A percentile compares a stretch with the other conserved stretches of the same genome.
Evolutionary conservation across 2,797 vertebrate species (phyloP).

Genomic region (Gambelia wislizenii): DNA sequence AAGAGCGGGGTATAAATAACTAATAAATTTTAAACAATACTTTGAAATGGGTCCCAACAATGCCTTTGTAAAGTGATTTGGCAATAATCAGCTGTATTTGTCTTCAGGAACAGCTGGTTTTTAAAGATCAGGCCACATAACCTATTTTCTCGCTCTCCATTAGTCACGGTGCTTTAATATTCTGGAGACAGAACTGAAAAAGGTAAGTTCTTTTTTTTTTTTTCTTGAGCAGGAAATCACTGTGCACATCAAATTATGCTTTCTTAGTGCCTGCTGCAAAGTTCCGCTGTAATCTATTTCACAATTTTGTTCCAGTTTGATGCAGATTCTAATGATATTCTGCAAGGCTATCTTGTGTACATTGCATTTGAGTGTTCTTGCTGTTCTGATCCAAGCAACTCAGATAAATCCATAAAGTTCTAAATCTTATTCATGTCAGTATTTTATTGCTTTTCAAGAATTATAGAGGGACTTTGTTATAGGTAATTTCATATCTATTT

Average conservation of each 20-base stretch:
- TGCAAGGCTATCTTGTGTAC: constrained; percentile 30
- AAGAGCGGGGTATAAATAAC: too few relatives aligned
- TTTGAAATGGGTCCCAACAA: not conserved
- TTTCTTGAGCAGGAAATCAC: constrained; percentile 41
- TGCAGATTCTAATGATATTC: constrained; percentile 40
- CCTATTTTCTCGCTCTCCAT: constrained; percentile 11
- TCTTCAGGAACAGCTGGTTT: constrained; percentile 4
- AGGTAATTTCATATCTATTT: constrained; percentile 41
- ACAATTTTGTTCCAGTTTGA: constrained; percentile 32
- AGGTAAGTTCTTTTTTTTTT: not conserved
- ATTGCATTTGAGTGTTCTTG: constrained; percentile 43
- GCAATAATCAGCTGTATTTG: constrained; percentile 18
- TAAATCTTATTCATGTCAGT: constrained; percentile 49
- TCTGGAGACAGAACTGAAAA: constrained; percentile 38
- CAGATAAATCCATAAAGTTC: constrained; percentile 32
- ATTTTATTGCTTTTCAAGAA: constrained; percentile 39
- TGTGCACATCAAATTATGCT: constrained; percentile 14
- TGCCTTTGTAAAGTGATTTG: not conserved
- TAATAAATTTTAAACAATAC: too few relatives aligned
- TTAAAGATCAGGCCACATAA: not conserved
- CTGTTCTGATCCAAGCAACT: constrained; percentile 22
- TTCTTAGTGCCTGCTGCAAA: constrained; percentile 26
- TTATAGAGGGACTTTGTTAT: not conserved
- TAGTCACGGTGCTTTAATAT: constrained; percentile 20
- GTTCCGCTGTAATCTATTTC: constrained; percentile 49